phyloP scores from a whole-genome alignment of 2,888 invertebrate species.

The Ophioninae sp. region DNA sequence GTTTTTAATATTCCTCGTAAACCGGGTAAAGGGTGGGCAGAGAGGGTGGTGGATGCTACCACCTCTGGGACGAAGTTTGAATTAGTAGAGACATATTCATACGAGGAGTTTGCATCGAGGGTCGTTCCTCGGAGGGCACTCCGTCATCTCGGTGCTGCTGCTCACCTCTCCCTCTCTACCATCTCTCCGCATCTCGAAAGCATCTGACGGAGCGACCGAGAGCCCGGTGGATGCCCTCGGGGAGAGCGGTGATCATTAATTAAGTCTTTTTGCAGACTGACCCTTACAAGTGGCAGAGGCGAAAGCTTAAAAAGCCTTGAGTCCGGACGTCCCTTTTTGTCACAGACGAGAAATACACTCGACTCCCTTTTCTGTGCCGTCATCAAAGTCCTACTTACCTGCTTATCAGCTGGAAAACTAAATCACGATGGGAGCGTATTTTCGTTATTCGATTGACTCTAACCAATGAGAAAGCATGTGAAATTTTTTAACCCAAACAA shows the following conservation, averaged over 20 bases:
- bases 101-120: slow-evolving; percentile 81
- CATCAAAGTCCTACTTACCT: slow-evolving; percentile 61
- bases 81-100: slow-evolving; percentile 82
- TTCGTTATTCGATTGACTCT: neutral
- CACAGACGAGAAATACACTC: slow-evolving; percentile 46
- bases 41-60: slow-evolving; percentile 68
- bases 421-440: slow-evolving; percentile 10
- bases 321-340: slow-evolving; percentile 60
- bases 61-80: slow-evolving; percentile 81
- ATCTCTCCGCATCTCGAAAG: slow-evolving; percentile 56
- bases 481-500: neutral
- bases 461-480: neutral
- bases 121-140: slow-evolving; percentile 81
- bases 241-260: slow-evolving; percentile 79
- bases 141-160: slow-evolving; percentile 80
- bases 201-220: slow-evolving; percentile 63
- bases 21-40: slow-evolving; percentile 66
- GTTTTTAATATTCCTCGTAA: slow-evolving; percentile 81
- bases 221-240: slow-evolving; percentile 76
- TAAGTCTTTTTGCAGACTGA: slow-evolving; percentile 80
- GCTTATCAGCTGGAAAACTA: slow-evolving; percentile 10
- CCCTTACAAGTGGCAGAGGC: slow-evolving; percentile 78
- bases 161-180: slow-evolving; percentile 67
- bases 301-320: slow-evolving; percentile 74
- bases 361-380: slow-evolving; percentile 58